phyloP scores from a whole-genome alignment of 2,113 vertebrate species.

The Otus sunia region DNA sequence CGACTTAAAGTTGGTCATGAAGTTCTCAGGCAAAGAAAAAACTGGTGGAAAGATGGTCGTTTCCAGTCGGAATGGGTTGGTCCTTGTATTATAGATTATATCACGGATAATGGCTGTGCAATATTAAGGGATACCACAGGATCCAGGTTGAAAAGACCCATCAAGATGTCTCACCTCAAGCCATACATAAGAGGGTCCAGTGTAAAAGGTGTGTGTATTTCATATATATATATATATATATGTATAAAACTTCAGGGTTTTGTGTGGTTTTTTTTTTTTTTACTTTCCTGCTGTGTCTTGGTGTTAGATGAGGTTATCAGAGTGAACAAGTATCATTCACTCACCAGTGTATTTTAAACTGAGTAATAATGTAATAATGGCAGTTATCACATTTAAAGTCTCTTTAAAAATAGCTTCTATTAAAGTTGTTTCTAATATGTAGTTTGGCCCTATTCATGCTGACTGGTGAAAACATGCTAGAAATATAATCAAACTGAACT shows the following conservation, averaged over 20 bases:
- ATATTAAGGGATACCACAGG: conserved; percentile 72
- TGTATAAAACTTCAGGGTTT: not conserved
- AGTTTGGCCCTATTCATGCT: not conserved
- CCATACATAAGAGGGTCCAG: conserved; percentile 64
- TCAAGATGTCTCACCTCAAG: conserved; percentile 78
- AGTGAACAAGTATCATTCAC: not conserved
- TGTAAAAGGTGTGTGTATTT: conserved; percentile 51
- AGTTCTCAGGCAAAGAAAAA: conserved; percentile 75
- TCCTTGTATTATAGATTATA: conserved; percentile 76
- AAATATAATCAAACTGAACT: not conserved
- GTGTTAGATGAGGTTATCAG: not conserved
- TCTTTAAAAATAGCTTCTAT: not conserved
- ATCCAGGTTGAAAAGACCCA: conserved; percentile 70
- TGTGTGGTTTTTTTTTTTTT: not conserved
- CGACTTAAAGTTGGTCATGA: conserved; percentile 76
- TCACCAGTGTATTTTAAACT: not conserved
- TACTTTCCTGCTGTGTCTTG: not conserved
- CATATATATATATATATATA: not conserved
- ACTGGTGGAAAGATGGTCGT: conserved; percentile 77
- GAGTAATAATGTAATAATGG: not conserved
- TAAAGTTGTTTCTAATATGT: not conserved
- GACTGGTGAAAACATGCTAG: not conserved
- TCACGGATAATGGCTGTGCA: conserved; percentile 73
- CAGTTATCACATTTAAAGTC: not conserved
- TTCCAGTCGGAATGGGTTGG: conserved; percentile 76